These are phyloP conservation scores for Scaptomyza pallida DNA, from an alignment of 1,140 invertebrate genomes.

Conservation along the genomic window DNA sequence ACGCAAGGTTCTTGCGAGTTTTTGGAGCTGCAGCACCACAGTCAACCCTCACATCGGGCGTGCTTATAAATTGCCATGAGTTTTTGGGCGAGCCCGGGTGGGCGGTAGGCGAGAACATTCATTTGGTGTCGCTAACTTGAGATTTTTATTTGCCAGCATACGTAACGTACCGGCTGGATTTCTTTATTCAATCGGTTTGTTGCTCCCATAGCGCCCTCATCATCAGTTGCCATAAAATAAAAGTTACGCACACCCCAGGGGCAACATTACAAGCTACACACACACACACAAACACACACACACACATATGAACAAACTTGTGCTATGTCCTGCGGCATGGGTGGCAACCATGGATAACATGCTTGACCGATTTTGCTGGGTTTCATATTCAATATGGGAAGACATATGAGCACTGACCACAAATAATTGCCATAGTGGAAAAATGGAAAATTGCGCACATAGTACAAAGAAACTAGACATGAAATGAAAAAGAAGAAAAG, in stretches of 20 bases:
- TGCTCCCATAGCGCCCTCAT: slow-evolving; percentile 73
- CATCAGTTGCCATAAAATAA: slow-evolving; percentile 82
- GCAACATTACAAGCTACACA: slow-evolving; percentile 58
- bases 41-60: slow-evolving; percentile 49
- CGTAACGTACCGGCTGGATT: slow-evolving; percentile 47
- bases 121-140: slow-evolving; percentile 60
- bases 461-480: slow-evolving; percentile 12
- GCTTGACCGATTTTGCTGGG: slow-evolving; percentile 61
- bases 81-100: slow-evolving; percentile 1
- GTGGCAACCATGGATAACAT: slow-evolving; percentile 35
- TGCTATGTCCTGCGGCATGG: slow-evolving; percentile 41
- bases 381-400: slow-evolving; percentile 58
- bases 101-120: slow-evolving; percentile 14
- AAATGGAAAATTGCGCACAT: slow-evolving; percentile 65
- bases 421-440: slow-evolving; percentile 69
- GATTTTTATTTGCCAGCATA: slow-evolving; percentile 47
- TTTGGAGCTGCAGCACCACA: slow-evolving; percentile 21
- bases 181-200: slow-evolving; percentile 81
- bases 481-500: slow-evolving; percentile 12
- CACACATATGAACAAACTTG: slow-evolving; percentile 1
- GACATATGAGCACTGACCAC: slow-evolving; percentile 70
- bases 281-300: background rate
- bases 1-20: slow-evolving; percentile 7
- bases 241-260: slow-evolving; percentile 81
- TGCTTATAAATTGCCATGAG: slow-evolving; percentile 74